Conservation (phyloP, 1,140 invertebrate species). For the Drosophila nasuta region DNA sequence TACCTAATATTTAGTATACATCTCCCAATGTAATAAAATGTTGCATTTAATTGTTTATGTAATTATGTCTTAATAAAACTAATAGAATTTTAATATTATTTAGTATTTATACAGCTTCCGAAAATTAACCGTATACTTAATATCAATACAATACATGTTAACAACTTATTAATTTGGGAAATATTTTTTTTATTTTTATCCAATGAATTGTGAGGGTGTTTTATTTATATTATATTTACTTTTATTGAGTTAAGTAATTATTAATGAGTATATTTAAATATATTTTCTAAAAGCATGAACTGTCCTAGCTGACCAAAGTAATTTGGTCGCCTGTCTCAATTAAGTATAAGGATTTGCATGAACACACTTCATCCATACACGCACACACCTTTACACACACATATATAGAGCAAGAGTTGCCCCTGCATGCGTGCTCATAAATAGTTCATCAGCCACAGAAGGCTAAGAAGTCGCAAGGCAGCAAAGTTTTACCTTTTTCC, state of each 20-base stretch:
- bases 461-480: slow-evolving; percentile 64
- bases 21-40: too few relatives aligned
- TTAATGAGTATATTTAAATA: neutral
- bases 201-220: too few relatives aligned
- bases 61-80: too few relatives aligned
- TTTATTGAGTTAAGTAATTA: neutral
- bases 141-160: too few relatives aligned
- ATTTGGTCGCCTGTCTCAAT: slow-evolving; percentile 24
- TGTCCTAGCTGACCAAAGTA: neutral
- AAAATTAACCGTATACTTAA: too few relatives aligned
- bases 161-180: too few relatives aligned
- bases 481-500: slow-evolving; percentile 58
- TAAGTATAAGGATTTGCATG: slow-evolving; percentile 18
- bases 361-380: neutral
- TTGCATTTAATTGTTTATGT: too few relatives aligned
- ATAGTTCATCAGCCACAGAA: slow-evolving; percentile 72
- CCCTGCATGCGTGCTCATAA: slow-evolving; percentile 65
- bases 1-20: too few relatives aligned
- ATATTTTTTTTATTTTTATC: too few relatives aligned
- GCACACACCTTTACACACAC: neutral
- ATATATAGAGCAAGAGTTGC: neutral
- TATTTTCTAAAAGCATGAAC: neutral
- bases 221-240: neutral
- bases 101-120: too few relatives aligned
- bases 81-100: too few relatives aligned